phyloP scores from a whole-genome alignment of 2,113 vertebrate genomes.

The Piprites chloris region DNA sequence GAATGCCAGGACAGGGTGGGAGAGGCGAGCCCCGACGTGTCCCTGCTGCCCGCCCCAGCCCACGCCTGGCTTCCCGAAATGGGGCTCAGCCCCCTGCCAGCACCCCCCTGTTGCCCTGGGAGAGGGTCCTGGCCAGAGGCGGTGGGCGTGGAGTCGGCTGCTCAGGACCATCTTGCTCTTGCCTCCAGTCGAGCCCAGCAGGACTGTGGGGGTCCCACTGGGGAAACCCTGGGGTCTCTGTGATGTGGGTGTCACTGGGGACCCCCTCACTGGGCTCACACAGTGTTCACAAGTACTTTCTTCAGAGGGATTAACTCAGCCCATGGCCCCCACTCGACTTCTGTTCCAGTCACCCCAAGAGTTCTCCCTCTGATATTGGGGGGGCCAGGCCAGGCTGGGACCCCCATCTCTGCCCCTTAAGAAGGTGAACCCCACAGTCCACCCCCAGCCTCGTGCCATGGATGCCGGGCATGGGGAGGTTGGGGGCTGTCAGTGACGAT shows the following conservation, averaged over 20 bases:
- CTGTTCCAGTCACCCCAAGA: background rate
- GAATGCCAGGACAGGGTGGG: background rate
- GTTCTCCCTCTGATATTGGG: background rate
- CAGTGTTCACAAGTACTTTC: background rate
- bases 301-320: background rate
- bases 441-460: accelerated
- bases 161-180: background rate
- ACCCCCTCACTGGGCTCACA: accelerated
- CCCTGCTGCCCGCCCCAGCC: background rate
- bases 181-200: accelerated
- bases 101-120: accelerated
- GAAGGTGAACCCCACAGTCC: background rate
- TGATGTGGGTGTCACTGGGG: background rate
- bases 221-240: accelerated
- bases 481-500: background rate
- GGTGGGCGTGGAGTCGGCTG: background rate
- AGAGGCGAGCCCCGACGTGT: background rate
- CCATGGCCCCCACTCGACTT: background rate
- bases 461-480: accelerated
- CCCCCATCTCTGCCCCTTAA: background rate
- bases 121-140: background rate
- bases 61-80: background rate
- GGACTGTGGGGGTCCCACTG: background rate
- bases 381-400: background rate
- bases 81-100: background rate